Base-by-base conservation (phyloP, 2,888 invertebrate genomes). In the Tubulanus polymorphus region DNA sequence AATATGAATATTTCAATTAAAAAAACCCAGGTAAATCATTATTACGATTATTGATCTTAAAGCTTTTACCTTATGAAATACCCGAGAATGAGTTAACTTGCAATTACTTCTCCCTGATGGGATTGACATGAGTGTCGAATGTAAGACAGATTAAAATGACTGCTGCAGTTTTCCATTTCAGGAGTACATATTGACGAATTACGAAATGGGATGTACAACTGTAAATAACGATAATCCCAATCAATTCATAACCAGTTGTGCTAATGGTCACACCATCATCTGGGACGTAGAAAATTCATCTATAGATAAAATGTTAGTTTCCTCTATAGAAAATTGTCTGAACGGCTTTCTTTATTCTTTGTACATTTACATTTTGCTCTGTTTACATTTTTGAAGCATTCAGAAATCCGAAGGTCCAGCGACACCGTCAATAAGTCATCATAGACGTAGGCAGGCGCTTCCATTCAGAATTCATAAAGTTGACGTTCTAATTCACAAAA, bases 171-270 rank as follows among this genome's bases (percentile, higher is more conserved):
- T 51, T 46, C 37, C 10, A 27, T 65, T 65, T n/a, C 64, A 74
- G 73, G 69, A 73, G 41, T 66, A 65, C 48, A 49, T 73, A 35
- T 56, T 73, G 57, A 63, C 55, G 35, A 56, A 60, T 6, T 68
- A 73, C 54, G 71, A 74, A 37, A 54, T 74, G n/a, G 68, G 68
- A 0, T 73, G 70, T 52, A 60, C 70, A 60, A 58, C 61, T 37
- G 41, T 41, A 6, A n/a, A n/a, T 20, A 29, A 61, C 2, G 64
- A 69, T 37, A 59, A 55, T 37, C 55, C 63, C 1, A 62, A 67
- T 51, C 54, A 63, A 2, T 51, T 75, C 8, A 64, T 68, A 10
- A 70, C 73, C 1, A 74, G 75, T 3, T 71, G 69, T 60, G 61
- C 55, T 2, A 69, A 70, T 60, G 75, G 75, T 5, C 68, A 65